These are phyloP conservation scores for Drosophila yooni DNA, from an alignment of 2,888 invertebrate species.

Conservation along the genomic window DNA sequence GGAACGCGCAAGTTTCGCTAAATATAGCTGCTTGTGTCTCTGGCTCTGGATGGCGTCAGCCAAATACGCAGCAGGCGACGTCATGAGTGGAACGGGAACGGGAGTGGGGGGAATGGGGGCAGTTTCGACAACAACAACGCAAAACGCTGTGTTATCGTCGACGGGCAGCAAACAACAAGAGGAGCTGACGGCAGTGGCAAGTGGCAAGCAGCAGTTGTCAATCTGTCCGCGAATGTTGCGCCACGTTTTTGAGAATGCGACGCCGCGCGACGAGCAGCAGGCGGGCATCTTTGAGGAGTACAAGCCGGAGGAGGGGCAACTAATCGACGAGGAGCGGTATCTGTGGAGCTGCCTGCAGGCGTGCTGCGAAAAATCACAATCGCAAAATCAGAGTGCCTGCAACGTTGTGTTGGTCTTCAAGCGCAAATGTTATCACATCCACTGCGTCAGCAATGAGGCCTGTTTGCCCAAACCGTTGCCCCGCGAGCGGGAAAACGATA, in stretches of 20 bases:
- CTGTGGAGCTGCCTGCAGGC: constrained; percentile 89
- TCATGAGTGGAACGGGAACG: constrained; percentile 44
- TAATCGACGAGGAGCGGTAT: constrained; percentile 87
- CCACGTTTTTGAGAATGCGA: constrained; percentile 83
- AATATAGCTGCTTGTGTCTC: constrained; percentile 25
- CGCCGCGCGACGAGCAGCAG: constrained; percentile 86
- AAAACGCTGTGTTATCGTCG: constrained; percentile 32
- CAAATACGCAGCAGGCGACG: constrained; percentile 55
- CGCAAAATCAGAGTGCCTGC: constrained; percentile 85
- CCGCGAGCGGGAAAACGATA: constrained; percentile 87
- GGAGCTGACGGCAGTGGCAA: constrained; percentile 5
- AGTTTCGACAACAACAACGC: constrained; percentile 41
- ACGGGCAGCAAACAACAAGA: constrained; percentile 8
- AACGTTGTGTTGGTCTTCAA: constrained; percentile 93
- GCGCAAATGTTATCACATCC: constrained; percentile 91
- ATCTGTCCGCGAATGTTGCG: constrained; percentile 83
- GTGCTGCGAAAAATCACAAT: constrained; percentile 83
- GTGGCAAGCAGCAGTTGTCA: constrained; percentile 32
- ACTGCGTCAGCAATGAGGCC: constrained; percentile 89
- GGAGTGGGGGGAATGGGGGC: constrained; percentile 15
- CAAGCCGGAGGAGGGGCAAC: constrained; percentile 78
- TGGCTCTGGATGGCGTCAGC: constrained; percentile 69
- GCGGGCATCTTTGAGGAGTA: constrained; percentile 87
- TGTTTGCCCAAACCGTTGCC: constrained; percentile 89
- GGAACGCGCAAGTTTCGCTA: constrained; percentile 6